Base-by-base conservation (phyloP, 2,113 vertebrate species). In the Calyptomena viridis region DNA sequence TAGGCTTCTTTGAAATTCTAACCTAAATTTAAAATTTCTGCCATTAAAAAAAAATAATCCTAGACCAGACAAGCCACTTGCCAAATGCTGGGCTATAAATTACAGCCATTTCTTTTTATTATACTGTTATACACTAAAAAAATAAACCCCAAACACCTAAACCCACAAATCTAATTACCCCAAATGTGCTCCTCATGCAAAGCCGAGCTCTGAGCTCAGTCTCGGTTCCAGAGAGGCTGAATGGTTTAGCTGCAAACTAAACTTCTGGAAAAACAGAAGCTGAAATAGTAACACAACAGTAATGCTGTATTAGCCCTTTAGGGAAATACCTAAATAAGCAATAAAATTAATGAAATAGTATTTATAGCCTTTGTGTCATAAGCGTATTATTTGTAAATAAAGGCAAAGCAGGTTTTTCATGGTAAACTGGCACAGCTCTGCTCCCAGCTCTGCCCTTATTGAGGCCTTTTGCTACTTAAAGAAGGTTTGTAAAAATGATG, bases 161-260 rank as follows among this genome's bases (percentile, higher is more conserved):
- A 94, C 87, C 89, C 95, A 95, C 96, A 96, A 91, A 92, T 95
- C 44, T 96, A 95, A 97, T 97, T 96, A 79, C 25, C 60, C 44
- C 77, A 89, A 94, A 72, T 7, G 66, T 68, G 52, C 66, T 94
- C 87, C 68, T 78, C 4, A 0, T 50, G 69, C 76, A 84, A 72
- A 90, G 75, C 40, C 0, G n/a, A 62, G 82, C 69, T 52, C 85
- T 67, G 90, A 93, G 94, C 75, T 89, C 66, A 67, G 55, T 74
- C 72, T 89, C 47, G 89, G 73, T 73, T 77, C 44, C 83, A 78
- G 42, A 47, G 6, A 78, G 62, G 19, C 58, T 3, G 2, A 16
- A 83, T 31, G 28, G 37, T 50, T 96, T 21, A 90, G 73, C 69
- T 97, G 87, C 84, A 92, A 46, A 89, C 66, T 59, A 66, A 90